Percentiles rank a stretch among this genome's conserved stretches.
These are phyloP conservation scores for Poecile montanus DNA, from an alignment of 2,797 vertebrate species.

Conservation along the genomic window DNA sequence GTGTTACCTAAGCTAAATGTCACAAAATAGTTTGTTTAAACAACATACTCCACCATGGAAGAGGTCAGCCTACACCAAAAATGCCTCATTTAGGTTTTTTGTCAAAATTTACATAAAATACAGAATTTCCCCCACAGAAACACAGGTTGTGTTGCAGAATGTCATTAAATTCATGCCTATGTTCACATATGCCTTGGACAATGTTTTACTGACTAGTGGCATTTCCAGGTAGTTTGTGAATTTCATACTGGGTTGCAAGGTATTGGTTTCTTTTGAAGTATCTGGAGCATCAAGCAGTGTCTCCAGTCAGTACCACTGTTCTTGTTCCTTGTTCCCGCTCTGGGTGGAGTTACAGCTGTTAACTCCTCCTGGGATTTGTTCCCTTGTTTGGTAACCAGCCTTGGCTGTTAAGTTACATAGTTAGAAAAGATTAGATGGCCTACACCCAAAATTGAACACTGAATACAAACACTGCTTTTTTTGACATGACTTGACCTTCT, in stretches of 20 bases:
- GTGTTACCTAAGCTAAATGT: neutral
- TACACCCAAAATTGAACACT: neutral
- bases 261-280: neutral
- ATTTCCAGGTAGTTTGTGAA: neutral
- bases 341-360: neutral
- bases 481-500: neutral
- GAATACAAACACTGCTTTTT: neutral
- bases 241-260: neutral
- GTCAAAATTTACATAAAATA: neutral
- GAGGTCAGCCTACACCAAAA: neutral
- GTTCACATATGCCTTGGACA: neutral
- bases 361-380: neutral
- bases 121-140: neutral
- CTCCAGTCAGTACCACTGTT: neutral
- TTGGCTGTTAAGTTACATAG: neutral
- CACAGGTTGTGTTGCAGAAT: neutral
- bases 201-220: neutral
- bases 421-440: neutral
- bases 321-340: constrained; percentile 5
- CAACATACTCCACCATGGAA: neutral
- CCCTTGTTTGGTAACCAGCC: neutral
- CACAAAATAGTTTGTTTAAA: neutral
- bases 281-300: neutral
- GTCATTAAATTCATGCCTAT: neutral
- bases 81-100: neutral